Percentiles rank a stretch among this genome's conserved stretches.
phyloP scores from a whole-genome alignment of 2,113 vertebrate species.

The Ardeotis arabs region DNA sequence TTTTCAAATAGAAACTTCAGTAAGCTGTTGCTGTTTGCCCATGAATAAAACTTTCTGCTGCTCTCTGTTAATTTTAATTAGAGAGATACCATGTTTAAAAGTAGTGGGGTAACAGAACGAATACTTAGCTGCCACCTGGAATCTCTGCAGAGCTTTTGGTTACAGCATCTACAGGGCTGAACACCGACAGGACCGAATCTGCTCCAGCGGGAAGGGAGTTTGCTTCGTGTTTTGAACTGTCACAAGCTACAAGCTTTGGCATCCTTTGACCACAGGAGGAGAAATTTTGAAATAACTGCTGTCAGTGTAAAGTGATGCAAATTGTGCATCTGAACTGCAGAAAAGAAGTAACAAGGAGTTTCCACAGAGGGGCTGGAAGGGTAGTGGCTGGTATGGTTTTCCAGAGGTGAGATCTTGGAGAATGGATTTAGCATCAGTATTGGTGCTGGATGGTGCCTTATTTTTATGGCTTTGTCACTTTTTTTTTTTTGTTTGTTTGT shows the following conservation, averaged over 20 bases:
- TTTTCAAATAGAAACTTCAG: background rate
- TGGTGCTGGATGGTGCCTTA: background rate
- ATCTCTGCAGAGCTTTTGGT: background rate
- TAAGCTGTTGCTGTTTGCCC: background rate
- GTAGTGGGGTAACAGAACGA: background rate
- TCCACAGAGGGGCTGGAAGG: rapidly evolving
- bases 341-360: background rate
- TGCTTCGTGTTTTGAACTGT: background rate
- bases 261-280: background rate
- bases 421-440: background rate
- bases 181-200: background rate
- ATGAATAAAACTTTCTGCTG: background rate
- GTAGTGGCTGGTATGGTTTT: background rate
- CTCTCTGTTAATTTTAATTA: background rate
- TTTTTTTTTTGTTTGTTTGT: background rate
- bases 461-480: background rate
- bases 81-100: background rate
- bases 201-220: background rate
- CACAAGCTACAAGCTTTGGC: background rate
- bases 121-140: background rate
- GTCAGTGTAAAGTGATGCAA: background rate
- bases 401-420: background rate
- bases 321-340: background rate
- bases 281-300: background rate
- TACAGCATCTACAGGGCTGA: background rate